Evolutionary conservation across 2,888 invertebrate genomes (phyloP).

Genomic region (Crepidodera aurea): DNA sequence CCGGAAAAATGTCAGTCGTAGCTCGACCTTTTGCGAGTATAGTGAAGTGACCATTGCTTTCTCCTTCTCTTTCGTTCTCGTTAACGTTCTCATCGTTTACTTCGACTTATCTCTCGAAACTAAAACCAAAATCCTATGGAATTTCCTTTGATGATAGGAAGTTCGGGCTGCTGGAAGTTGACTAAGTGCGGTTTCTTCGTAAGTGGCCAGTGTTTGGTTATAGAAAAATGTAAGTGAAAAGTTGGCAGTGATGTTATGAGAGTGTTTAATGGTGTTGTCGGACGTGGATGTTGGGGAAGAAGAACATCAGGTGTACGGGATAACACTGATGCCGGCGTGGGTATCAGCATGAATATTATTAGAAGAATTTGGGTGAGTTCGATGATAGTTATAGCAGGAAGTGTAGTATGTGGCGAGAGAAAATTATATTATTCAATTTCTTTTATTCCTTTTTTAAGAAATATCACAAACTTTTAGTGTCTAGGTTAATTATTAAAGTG

Average conservation of each 20-base stretch:
- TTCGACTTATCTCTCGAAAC: conserved; percentile 4
- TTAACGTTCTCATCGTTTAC: neutral
- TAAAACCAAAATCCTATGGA: conserved; percentile 36
- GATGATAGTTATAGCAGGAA: conserved; percentile 2
- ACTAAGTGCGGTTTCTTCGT: conserved; percentile 37
- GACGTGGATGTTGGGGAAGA: conserved; percentile 47
- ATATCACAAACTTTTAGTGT: too few species aligned
- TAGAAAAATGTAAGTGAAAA: conserved; percentile 9
- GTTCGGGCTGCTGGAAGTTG: conserved; percentile 16
- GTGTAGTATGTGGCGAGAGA: too few species aligned
- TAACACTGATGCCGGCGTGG: neutral
- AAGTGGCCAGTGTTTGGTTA: neutral
- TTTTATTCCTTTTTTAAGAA: too few species aligned
- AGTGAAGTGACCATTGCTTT: conserved; percentile 23
- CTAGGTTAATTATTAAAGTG: too few species aligned
- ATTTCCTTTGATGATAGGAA: conserved; percentile 17
- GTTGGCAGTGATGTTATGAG: conserved; percentile 39
- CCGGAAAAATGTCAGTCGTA: conserved; percentile 42
- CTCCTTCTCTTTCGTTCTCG: conserved; percentile 14
- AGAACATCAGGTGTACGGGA: conserved; percentile 7
- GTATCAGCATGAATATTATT: conserved; percentile 50
- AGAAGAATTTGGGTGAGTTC: conserved; percentile 56
- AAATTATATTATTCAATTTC: too few species aligned
- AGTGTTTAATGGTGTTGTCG: conserved; percentile 44
- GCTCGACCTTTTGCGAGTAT: conserved; percentile 28